Base-by-base conservation (phyloP, 2,113 vertebrate species). In the Hemiscyllium ocellatum region DNA sequence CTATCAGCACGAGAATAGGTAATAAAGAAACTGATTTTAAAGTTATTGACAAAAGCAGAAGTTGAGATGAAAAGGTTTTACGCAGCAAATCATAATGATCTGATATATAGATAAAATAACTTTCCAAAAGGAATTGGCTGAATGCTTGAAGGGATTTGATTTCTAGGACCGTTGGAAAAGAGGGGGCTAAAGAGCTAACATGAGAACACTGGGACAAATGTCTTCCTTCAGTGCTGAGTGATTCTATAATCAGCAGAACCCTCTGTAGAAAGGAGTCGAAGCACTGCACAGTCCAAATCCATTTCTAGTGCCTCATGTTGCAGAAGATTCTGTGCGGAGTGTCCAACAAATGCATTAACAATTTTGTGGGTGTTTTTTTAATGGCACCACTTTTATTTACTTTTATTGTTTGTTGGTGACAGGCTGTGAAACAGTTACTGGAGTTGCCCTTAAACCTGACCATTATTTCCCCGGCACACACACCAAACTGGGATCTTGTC, bases 401-500 rank as follows among this genome's bases (percentile, higher is more conserved):
- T 91, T 91, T 42, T 52, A 29, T 47, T 70, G 29, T 69, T 37
- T 89, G 22, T 76, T 96, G 85, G 56, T 65, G 78, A 65, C 86
- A 99, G 98, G 98, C 98, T 96, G 98, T 99, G 87, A 99, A 99
- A 96, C 98, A 99, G 97, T 97, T 99, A 95, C 97, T 99, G 96
- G 98, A 99, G 97, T 97, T 99, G 91, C 98, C 98, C 20, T 97
- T 99, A 96, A 99, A 99, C 97, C 97, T 99, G 95, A 98, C 98
- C 56, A 97, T 99, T 65, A 97, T 99, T 96, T 99, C 98, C 0
- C 98, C 98, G 42, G 98, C 98, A 0, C 98, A 99, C 98, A 99
- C 98, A 33, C 98, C 98, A n/a, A 99, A 99, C 96, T 99, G 98
- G 98, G 98, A 99, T 97, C 97, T 99, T 95, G 98, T 99, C 96